Base-by-base conservation (phyloP, 2,797 vertebrate species). In the Borostomias antarcticus region DNA sequence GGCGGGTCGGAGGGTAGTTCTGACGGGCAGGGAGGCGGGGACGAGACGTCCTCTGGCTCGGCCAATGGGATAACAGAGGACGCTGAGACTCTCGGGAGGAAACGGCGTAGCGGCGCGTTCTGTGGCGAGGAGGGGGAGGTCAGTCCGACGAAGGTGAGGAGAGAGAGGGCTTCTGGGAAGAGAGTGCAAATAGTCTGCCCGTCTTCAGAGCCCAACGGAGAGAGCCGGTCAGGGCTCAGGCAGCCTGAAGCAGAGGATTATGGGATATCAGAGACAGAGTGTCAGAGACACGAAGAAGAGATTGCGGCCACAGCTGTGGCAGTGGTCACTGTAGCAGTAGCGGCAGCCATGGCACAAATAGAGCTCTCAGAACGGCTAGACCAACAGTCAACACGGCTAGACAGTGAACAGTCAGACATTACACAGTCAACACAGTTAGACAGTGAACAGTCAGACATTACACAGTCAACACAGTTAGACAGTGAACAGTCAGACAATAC, bases 301-400 rank as follows among this genome's bases (percentile, higher is more conserved):
- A 19, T 84, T 2, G 72, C 65, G 0, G 81, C 76, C 33, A 62
- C 83, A 23, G 80, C 83, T 0, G 63, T 84, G 35, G 83, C 79
- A n/a, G 61, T 87, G 2, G 82, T 85, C 3, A 64, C 76, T 0
- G 74, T 87, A 58, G 83, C 85, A 6, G 37, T 87, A 75, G 83
- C 80, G 23, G 82, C 82, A 29, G 83, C 85, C 2, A 10, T 81
- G 19, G 73, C 69, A 5, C 72, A 37, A 32, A 9, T 84, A 33
- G 85, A 85, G 59, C 56, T 79, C 48, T 65, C 52, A 50, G 74
- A 75, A n/a, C 19, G 19, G 64, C 23, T 67, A 9, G 40, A 13
- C 6, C 37, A 58, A n/a, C 47, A 52, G 25, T 11, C 29, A 13
- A 28, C 58, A 15, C 37, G 43, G 40, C n/a, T 43, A 6, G 5